A percentile compares a stretch with the other conserved stretches of the same genome.
phyloP scores from a whole-genome alignment of 1,140 invertebrate species.

The Bombus turneri region DNA sequence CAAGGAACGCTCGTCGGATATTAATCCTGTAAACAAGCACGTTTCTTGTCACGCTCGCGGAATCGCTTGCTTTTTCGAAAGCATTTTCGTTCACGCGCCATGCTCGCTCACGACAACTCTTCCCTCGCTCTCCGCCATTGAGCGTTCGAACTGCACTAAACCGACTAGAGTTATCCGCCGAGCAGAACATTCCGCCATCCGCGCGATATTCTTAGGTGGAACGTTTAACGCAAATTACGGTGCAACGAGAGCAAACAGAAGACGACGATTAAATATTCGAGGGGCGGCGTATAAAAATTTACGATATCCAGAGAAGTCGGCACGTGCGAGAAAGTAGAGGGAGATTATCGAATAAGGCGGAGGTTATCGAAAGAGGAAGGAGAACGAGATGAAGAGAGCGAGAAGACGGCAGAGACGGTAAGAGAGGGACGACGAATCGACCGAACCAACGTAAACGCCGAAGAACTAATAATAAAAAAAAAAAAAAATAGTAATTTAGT shows the following conservation, averaged over 20 bases:
- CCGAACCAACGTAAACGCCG: constrained; percentile 81
- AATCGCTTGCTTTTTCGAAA: not conserved
- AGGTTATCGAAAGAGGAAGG: not conserved
- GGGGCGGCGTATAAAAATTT: constrained; percentile 9
- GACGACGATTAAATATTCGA: constrained; percentile 56
- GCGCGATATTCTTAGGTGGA: no score
- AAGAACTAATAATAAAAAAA: constrained; percentile 79
- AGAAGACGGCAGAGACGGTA: not conserved
- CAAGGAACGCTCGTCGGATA: constrained; percentile 63
- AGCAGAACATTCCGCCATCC: no score
- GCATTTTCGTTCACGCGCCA: no score
- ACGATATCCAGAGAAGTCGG: constrained; percentile 4
- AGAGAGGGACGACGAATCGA: constrained; percentile 74
- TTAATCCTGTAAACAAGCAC: constrained; percentile 68
- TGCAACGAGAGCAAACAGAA: constrained; percentile 39
- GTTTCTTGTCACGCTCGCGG: constrained; percentile 26
- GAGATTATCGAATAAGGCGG: no score
- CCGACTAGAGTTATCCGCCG: no score
- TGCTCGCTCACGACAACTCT: not conserved
- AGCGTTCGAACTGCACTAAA: not conserved
- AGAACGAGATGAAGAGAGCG: rapidly evolving
- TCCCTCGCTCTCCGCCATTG: no score
- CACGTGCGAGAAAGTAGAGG: not conserved
- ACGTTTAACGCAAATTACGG: no score
- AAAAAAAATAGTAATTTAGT: constrained; percentile 82